Base-by-base conservation (phyloP, 2,113 vertebrate species). In the Trogon surrucura region DNA sequence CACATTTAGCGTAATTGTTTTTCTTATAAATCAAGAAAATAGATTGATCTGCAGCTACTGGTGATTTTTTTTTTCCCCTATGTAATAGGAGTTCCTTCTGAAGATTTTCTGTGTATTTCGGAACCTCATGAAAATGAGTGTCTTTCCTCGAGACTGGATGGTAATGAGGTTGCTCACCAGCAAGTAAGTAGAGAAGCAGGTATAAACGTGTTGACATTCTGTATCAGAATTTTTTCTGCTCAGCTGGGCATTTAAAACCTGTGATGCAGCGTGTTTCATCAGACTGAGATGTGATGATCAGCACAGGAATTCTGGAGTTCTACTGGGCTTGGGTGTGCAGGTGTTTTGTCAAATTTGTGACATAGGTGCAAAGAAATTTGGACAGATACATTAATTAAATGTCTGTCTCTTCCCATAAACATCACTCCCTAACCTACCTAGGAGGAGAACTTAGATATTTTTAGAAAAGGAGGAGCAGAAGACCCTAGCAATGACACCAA, bases 81-180 rank as follows among this genome's bases (percentile, higher is more conserved):
- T 74, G 74, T 71, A 16, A 44, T 92, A 99, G 99, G 99, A 99
- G 96, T 99, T 99, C 95, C 93, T 99, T 70, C 93, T 99, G 95
- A 99, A 99, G 98, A 99, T 99, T 89, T 98, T 99, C 96, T 99
- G 99, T 87, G 99, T 99, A 26, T 99, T 99, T 96, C 98, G 99
- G 72, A 99, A 99, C 91, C 97, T 99, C 94, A 99, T 99, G 99
- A 99, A 99, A 96, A 98, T 99, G 98, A 99, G 98, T 44, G 99
- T 99, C 92, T 99, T 99, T 95, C 99, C 99, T 58, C 98, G 99
- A 18, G 99, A 99, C 98, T 99, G 99, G 99, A 99, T 99, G 96
- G 98, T 99, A 91, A 99, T 99, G 99, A 98, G 99, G 84, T 97
- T 99, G 69, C 99, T 99, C 60, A 99, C 99, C 95, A 99, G 99